phyloP scores from a whole-genome alignment of 2,888 invertebrate species.

The Gandaritis pyraliata region DNA sequence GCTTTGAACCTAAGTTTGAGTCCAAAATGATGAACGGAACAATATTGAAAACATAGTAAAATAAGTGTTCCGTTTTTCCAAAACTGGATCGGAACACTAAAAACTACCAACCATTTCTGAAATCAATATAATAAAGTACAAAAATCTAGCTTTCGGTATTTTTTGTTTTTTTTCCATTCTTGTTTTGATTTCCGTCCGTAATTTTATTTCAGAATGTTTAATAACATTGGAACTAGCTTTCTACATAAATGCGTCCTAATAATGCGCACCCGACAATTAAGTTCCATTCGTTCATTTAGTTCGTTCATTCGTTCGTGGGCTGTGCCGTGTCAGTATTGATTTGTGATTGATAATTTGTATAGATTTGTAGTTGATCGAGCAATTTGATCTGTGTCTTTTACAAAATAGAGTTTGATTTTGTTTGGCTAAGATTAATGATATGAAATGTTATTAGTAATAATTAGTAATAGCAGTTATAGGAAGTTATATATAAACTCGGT shows the following conservation, averaged over 20 bases:
- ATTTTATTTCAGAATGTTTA: too few species aligned
- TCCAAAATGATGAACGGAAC: too few species aligned
- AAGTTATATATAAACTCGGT: too few species aligned
- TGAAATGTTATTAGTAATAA: conserved; percentile 30
- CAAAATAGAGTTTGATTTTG: conserved; percentile 1
- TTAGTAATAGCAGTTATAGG: conserved; percentile 13
- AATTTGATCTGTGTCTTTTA: not conserved
- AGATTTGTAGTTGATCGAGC: conserved; percentile 7
- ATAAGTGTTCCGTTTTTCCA: too few species aligned
- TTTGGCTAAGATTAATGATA: conserved; percentile 10
- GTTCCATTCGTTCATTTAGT: conserved; percentile 58
- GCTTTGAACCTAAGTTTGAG: too few species aligned
- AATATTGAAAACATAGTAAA: too few species aligned
- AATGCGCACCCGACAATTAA: conserved; percentile 66
- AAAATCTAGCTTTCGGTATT: too few species aligned
- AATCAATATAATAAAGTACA: too few species aligned
- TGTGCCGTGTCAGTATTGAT: conserved; percentile 71
- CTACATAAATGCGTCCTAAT: conserved; percentile 24
- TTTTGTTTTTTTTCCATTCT: too few species aligned
- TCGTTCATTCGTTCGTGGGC: conserved; percentile 55
- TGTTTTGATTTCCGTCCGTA: too few species aligned
- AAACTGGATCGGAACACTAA: too few species aligned
- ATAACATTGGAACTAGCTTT: conserved; percentile 2
- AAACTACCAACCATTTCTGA: too few species aligned
- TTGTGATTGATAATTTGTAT: conserved; percentile 79